Conservation (phyloP, 2,113 vertebrate species). For the Hippocampus abdominalis region DNA sequence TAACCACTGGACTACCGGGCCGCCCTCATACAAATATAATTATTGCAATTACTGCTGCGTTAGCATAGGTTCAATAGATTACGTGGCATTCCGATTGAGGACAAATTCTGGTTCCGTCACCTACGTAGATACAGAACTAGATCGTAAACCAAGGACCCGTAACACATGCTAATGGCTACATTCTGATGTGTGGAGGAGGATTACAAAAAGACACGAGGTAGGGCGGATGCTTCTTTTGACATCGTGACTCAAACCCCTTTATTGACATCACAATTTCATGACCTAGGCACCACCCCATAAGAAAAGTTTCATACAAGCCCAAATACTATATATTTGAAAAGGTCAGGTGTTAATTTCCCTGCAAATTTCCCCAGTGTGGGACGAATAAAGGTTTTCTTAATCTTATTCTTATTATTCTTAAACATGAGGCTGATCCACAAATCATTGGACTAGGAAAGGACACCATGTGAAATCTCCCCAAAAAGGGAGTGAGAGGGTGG, state of each 20-base stretch:
- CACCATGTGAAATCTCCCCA: not conserved
- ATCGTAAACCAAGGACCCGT: not conserved
- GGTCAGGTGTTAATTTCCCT: not conserved
- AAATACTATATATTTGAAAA: not conserved
- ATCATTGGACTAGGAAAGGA: not conserved
- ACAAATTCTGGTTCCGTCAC: not conserved
- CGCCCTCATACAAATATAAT: too few species aligned
- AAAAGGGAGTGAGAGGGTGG: not conserved
- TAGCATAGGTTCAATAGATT: not conserved
- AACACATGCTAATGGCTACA: not conserved
- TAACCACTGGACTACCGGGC: too few species aligned
- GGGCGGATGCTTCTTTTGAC: not conserved
- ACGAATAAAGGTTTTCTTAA: too few species aligned
- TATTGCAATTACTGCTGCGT: not conserved
- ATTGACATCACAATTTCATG: not conserved
- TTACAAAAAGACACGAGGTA: not conserved
- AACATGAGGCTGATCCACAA: not conserved
- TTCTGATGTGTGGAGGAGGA: not conserved
- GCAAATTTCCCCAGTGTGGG: too few species aligned
- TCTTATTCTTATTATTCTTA: too few species aligned
- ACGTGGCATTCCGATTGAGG: not conserved
- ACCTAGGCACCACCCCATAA: too few species aligned
- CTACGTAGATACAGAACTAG: not conserved
- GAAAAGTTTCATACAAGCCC: not conserved
- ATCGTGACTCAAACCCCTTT: not conserved